Evolutionary conservation across 2,797 vertebrate genomes (phyloP).

Genomic region (Labeo calbasu): DNA sequence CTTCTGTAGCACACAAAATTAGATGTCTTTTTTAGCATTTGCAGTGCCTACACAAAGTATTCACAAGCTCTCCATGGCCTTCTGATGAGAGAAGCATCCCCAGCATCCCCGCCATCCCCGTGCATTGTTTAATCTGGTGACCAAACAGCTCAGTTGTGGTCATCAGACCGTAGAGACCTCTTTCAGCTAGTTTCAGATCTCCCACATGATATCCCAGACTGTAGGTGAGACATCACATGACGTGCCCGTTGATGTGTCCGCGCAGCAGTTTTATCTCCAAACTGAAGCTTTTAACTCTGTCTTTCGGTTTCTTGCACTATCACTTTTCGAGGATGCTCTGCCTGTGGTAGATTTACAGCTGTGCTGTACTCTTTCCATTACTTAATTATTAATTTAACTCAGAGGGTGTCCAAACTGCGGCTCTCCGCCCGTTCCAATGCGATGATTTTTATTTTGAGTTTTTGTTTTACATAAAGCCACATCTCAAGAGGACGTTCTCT

Average conservation of each 20-base stretch:
- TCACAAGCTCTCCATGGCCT: neutral
- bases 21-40: neutral
- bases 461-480: neutral
- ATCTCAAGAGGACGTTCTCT: neutral
- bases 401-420: slow-evolving; percentile 20
- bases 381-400: slow-evolving; percentile 33
- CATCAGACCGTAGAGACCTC: neutral
- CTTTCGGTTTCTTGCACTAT: neutral
- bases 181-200: neutral
- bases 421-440: neutral
- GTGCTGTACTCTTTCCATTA: slow-evolving; percentile 16
- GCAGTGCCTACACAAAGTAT: neutral
- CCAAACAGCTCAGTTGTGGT: neutral
- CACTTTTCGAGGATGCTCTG: neutral
- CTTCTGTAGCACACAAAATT: neutral
- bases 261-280: neutral
- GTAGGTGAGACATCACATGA: neutral
- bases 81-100: neutral
- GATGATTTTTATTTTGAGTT: neutral
- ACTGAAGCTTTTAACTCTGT: neutral
- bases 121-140: too few relatives aligned
- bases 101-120: neutral
- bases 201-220: neutral
- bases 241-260: neutral
- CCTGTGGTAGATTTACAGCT: slow-evolving; percentile 14